Percentiles rank a stretch among this genome's conserved stretches.
Conservation (phyloP, 2,888 invertebrate species). For the Leptura quadrifasciata region DNA sequence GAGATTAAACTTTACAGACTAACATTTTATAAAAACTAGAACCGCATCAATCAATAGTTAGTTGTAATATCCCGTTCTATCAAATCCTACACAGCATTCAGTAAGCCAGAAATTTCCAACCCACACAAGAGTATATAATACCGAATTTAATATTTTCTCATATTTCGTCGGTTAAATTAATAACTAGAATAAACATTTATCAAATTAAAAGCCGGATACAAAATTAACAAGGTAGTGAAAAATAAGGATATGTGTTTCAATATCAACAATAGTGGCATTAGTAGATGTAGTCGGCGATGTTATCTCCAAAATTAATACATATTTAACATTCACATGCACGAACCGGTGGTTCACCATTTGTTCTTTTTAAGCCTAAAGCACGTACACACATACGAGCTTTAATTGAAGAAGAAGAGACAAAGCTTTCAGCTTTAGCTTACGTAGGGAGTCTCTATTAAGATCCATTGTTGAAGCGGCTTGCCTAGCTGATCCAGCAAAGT, state of each 20-base stretch:
- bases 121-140: neutral
- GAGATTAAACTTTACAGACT: too few species aligned
- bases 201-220: conserved; percentile 11
- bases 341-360: conserved; percentile 62
- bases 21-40: too few species aligned
- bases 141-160: conserved; percentile 10
- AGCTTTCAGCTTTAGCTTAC: conserved; percentile 24
- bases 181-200: conserved; percentile 22
- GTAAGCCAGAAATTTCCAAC: neutral
- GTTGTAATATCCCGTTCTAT: too few species aligned
- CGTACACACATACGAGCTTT: conserved; percentile 54
- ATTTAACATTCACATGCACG: conserved; percentile 69
- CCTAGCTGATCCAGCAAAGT: conserved; percentile 22
- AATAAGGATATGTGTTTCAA: conserved; percentile 48
- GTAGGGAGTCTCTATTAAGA: conserved; percentile 37
- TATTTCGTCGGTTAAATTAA: conserved; percentile 13
- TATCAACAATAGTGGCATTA: conserved; percentile 63
- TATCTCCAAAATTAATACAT: conserved; percentile 66
- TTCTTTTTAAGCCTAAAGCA: conserved; percentile 60
- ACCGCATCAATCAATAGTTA: too few species aligned
- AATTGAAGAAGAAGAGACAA: conserved; percentile 47
- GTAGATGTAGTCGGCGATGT: conserved; percentile 64
- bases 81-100: too few species aligned
- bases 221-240: conserved; percentile 32
- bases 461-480: conserved; percentile 17